A percentile compares a stretch with the other conserved stretches of the same genome.
Conservation (phyloP, 2,113 vertebrate genomes). For the Bambusicola thoracicus region DNA sequence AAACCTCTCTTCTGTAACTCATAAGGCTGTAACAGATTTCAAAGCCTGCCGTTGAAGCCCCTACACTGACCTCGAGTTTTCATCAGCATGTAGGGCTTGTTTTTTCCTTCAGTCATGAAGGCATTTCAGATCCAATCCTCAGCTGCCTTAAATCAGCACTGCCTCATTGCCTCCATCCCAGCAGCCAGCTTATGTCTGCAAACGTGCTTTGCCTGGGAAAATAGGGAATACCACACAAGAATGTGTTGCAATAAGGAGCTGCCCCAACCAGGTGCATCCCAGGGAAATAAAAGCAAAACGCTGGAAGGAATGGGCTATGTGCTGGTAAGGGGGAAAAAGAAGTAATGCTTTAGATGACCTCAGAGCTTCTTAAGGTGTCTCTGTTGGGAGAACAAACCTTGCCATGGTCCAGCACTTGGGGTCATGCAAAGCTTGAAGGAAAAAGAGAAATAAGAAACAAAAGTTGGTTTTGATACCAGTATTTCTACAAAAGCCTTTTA, state of each 20-base stretch:
- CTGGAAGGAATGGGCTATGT: conserved; percentile 30
- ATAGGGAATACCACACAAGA: neutral
- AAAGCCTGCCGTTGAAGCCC: neutral
- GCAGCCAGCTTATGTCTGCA: neutral
- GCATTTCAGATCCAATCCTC: conserved; percentile 2
- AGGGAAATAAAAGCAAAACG: conserved; percentile 4
- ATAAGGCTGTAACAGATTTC: neutral
- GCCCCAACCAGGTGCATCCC: neutral
- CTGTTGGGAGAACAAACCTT: neutral
- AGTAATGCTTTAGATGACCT: conserved; percentile 47
- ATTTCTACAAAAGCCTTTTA: neutral
- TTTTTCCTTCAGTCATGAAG: neutral
- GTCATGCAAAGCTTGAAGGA: neutral
- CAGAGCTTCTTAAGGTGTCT: conserved; percentile 49
- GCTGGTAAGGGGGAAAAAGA: conserved; percentile 15
- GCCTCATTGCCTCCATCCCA: neutral
- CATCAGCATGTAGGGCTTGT: neutral
- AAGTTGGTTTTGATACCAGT: neutral
- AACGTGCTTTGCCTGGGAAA: neutral
- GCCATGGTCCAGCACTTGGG: neutral
- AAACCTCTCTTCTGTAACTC: neutral
- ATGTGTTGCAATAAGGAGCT: neutral
- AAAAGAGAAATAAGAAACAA: neutral
- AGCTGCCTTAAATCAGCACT: neutral
- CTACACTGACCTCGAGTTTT: neutral